Evolutionary conservation across 2,113 vertebrate genomes (phyloP).

Genomic region (Alexandromys fortis): DNA sequence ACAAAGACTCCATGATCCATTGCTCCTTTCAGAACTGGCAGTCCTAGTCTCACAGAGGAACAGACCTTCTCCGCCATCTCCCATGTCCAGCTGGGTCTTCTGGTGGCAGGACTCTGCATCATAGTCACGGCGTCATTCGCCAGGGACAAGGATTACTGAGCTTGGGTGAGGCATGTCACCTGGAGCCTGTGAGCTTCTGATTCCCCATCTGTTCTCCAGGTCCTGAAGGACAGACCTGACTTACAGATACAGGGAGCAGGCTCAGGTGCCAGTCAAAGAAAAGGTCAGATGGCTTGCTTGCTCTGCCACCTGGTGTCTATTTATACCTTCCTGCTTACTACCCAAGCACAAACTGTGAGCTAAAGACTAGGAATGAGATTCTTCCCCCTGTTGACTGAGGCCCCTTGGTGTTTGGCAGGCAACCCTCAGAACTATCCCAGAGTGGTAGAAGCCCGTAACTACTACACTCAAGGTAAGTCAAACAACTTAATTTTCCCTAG

Average conservation of each 20-base stretch:
- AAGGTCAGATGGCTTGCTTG: slow-evolving; percentile 77
- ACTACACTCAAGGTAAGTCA: not conserved
- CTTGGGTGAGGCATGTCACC: not conserved
- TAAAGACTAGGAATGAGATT: not conserved
- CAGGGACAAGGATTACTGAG: not conserved
- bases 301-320: slow-evolving; percentile 79
- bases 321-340: slow-evolving; percentile 12
- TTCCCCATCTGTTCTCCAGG: not conserved
- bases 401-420: not conserved
- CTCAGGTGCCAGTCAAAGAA: not conserved
- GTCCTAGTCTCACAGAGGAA: not conserved
- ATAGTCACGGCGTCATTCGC: not conserved
- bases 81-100: not conserved
- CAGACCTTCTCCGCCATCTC: no score
- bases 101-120: not conserved
- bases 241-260: not conserved
- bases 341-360: not conserved
- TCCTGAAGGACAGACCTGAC: not conserved
- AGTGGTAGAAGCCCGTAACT: not conserved
- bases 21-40: not conserved
- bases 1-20: not conserved
- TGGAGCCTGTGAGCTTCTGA: not conserved
- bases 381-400: not conserved
- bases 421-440: not conserved
- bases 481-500: not conserved